Conservation (phyloP, 2,113 vertebrate genomes). For the cattle (Bos taurus) region ARS-UCD2.0 NC_037333.1:40828001-40828500, state of each 20-base stretch:
- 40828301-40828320: neutral
- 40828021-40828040: neutral
- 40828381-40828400: neutral
- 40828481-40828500: accelerated
- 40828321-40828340: neutral
- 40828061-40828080: neutral
- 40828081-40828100: neutral
- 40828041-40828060: neutral
- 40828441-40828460: neutral
- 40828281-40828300: neutral
- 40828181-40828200: neutral
- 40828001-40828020: neutral
- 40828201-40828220: neutral
- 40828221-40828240: neutral
- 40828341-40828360: neutral
- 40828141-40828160: neutral
- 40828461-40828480: neutral
- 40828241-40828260: neutral
- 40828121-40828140: neutral
- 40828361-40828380: neutral
- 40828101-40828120: neutral
- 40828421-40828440: neutral
- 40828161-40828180: neutral
- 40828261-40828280: neutral
- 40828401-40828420: neutral